These are phyloP conservation scores for Toxostoma redivivum DNA, from an alignment of 2,113 vertebrate species.

Conservation along the genomic window DNA sequence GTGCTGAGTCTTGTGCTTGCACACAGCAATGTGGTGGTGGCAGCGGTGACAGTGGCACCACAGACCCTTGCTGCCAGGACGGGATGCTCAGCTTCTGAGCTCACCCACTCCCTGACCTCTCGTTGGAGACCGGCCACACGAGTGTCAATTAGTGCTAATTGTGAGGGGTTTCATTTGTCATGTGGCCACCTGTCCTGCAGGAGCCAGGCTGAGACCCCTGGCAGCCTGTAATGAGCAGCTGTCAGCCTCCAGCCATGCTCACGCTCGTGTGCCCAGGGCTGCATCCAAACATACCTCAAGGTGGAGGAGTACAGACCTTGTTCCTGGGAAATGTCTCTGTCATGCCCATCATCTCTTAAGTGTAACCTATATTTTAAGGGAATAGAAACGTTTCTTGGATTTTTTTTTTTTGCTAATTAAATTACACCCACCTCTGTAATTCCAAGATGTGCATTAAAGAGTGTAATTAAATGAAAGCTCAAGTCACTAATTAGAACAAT, in stretches of 20 bases:
- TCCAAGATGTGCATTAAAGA: constrained; percentile 33
- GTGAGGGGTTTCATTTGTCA: background rate
- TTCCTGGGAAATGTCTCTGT: background rate
- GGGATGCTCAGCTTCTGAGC: background rate
- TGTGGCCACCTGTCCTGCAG: constrained; percentile 43
- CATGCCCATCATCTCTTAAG: background rate
- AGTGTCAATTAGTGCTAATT: constrained; percentile 65
- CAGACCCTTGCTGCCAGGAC: background rate
- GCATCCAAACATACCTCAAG: background rate
- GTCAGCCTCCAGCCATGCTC: background rate
- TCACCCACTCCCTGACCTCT: background rate
- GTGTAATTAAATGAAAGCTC: constrained; percentile 55
- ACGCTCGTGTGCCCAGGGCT: rapidly evolving
- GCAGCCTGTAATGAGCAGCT: constrained; percentile 55
- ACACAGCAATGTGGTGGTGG: rapidly evolving
- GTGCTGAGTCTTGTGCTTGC: background rate
- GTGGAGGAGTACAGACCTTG: rapidly evolving
- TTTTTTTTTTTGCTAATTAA: constrained; percentile 19
- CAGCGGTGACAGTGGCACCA: rapidly evolving
- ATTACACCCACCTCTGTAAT: constrained; percentile 57
- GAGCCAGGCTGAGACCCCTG: background rate
- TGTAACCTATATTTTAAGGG: constrained; percentile 29
- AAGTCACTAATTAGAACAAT: constrained; percentile 48
- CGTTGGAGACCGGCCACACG: background rate
- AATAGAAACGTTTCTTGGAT: background rate